Evolutionary conservation across 1,140 invertebrate genomes (phyloP).

Genomic region (Bacillus rossius): DNA sequence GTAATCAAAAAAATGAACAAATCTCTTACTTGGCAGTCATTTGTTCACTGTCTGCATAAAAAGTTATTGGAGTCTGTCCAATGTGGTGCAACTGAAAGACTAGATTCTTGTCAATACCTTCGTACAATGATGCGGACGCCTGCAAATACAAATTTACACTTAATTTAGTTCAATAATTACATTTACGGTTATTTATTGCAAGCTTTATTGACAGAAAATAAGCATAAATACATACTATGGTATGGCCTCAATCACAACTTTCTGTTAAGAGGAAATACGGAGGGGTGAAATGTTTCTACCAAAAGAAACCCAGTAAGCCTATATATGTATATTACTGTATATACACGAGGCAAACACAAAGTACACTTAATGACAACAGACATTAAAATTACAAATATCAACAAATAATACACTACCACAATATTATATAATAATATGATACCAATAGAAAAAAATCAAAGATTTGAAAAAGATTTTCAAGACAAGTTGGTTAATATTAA

Average conservation of each 20-base stretch:
- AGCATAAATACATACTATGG: background rate
- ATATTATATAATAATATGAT: no score
- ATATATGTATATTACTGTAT: no score
- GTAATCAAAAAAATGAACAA: no score
- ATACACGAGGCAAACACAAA: no score
- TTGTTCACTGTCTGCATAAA: conserved; percentile 42
- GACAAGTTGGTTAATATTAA: no score
- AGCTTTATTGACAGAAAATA: background rate
- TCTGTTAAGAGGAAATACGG: no score
- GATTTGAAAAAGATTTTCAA: no score
- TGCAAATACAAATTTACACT: conserved; percentile 15
- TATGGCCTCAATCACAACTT: background rate
- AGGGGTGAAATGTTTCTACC: no score
- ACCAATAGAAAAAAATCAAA: no score
- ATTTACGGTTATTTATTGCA: background rate
- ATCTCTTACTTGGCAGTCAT: conserved; percentile 39
- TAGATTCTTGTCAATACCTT: conserved; percentile 42
- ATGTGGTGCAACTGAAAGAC: conserved; percentile 49
- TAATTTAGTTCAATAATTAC: conserved; percentile 1
- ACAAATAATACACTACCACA: no score
- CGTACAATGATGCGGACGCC: conserved; percentile 26
- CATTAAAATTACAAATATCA: no score
- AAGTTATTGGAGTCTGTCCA: conserved; percentile 44
- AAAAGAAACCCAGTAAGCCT: background rate
- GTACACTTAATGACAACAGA: no score